Evolutionary conservation across 2,888 invertebrate species (phyloP), one percentile per base, ranked within the genome.

Genomic region (Horisme vitalbata): DNA sequence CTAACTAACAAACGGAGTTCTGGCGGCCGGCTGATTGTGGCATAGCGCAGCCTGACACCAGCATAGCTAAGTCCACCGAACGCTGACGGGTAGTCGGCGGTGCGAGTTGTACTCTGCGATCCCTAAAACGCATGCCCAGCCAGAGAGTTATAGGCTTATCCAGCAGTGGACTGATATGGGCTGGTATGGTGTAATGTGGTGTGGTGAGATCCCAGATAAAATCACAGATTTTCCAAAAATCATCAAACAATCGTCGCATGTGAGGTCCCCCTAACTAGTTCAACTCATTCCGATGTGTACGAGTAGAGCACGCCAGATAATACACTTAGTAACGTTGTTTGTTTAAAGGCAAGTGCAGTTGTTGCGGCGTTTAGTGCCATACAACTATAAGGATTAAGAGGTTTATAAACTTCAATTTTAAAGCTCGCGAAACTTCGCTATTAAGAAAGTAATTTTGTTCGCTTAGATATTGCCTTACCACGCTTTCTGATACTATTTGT

Each of bases 281-380:
- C 69, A 65, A 72, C 73, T 75, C 69, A 76, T 76, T 76, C 70
- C 71, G 57, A 73, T 75, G 73, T 71, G 68, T 68, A 65, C 50
- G 65, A 52, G 59, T 62, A 73, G 69, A 59, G 68, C 68, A 70
- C 65, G 56, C 65, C 58, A 71, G 66, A 71, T 78, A 80, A 80
- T 75, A 77, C 73, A 77, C 75, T 79, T 76, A 75, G 68, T 65
- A 62, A 71, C 68, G 63, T 59, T 71, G 75, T 78, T 76, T 79
- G 75, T 75, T 78, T 69, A 68, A 67, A 82, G 64, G 74, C 73
- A 74, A 76, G 80, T 76, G 77, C 77, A 79, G 74, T 77, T 81
- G 76, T 76, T 76, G 69, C 64, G 69, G 76, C 73, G 74, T 71
- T 80, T 75, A 77, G 70, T 68, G 62, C 60, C 52, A 58, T 68